phyloP scores from a whole-genome alignment of 2,113 vertebrate genomes.

The Promerops cafer region DNA sequence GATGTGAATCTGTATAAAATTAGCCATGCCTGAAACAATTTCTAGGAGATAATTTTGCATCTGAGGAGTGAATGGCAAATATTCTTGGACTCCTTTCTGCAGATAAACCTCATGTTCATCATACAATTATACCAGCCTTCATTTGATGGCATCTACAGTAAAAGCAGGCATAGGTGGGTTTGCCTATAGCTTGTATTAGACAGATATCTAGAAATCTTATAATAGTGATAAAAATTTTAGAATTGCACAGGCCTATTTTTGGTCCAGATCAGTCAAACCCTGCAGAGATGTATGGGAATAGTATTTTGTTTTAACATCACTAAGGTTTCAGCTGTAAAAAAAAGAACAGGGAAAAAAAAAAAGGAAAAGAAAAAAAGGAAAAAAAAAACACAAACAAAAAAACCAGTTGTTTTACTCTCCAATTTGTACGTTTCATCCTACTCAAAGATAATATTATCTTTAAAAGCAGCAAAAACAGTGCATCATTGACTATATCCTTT shows the following conservation, averaged over 20 bases:
- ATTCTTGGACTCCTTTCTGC: not conserved
- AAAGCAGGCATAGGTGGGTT: not conserved
- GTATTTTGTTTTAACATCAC: not conserved
- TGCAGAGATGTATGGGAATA: not conserved
- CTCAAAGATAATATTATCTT: not conserved
- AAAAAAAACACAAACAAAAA: not conserved
- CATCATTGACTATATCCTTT: not conserved
- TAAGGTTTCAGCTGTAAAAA: not conserved
- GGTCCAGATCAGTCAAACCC: not conserved
- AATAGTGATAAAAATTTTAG: not conserved
- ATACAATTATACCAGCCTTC: not conserved
- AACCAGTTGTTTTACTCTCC: not conserved
- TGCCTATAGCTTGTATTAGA: not conserved
- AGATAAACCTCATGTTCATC: not conserved
- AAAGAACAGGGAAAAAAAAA: not conserved
- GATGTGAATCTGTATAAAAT: not conserved
- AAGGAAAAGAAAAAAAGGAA: rapidly evolving
- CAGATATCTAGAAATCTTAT: not conserved
- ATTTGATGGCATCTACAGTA: not conserved
- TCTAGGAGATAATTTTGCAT: not conserved
- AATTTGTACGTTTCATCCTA: not conserved
- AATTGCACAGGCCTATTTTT: not conserved
- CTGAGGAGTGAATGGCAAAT: not conserved
- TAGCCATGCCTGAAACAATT: not conserved
- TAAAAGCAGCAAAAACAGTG: not conserved